phyloP scores from a whole-genome alignment of 1,140 invertebrate genomes.

The Halesus radiatus region DNA sequence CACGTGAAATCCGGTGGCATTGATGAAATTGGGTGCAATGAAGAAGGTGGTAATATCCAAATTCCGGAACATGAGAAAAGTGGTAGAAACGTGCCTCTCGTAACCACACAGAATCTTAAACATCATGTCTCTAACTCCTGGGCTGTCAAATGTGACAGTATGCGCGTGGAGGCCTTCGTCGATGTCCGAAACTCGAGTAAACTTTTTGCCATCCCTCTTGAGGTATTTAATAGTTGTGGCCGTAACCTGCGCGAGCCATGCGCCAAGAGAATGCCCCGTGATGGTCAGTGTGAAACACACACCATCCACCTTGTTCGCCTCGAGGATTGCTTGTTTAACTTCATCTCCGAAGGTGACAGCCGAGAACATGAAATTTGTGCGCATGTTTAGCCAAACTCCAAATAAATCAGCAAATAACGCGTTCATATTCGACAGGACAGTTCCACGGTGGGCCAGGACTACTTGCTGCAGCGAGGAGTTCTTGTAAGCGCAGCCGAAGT shows the following conservation, averaged over 20 bases:
- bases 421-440: background rate
- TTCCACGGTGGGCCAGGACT: conserved; percentile 9
- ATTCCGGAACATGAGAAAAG: no score
- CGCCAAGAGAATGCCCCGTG: conserved; percentile 7
- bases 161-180: background rate
- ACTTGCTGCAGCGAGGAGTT: conserved; percentile 4
- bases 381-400: background rate
- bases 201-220: background rate
- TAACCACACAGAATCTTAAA: no score
- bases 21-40: no score
- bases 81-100: no score
- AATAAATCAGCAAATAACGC: background rate
- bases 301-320: background rate
- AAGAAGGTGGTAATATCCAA: no score
- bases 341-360: background rate
- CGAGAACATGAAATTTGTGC: background rate
- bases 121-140: background rate
- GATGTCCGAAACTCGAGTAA: background rate
- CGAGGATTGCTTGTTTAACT: background rate
- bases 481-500: background rate
- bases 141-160: background rate
- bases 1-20: no score
- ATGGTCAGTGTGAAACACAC: background rate
- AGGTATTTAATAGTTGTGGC: background rate
- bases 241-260: conserved; percentile 12